These are phyloP conservation scores for Frankliniella fusca DNA, from an alignment of 2,888 invertebrate genomes.

Conservation along the genomic window DNA sequence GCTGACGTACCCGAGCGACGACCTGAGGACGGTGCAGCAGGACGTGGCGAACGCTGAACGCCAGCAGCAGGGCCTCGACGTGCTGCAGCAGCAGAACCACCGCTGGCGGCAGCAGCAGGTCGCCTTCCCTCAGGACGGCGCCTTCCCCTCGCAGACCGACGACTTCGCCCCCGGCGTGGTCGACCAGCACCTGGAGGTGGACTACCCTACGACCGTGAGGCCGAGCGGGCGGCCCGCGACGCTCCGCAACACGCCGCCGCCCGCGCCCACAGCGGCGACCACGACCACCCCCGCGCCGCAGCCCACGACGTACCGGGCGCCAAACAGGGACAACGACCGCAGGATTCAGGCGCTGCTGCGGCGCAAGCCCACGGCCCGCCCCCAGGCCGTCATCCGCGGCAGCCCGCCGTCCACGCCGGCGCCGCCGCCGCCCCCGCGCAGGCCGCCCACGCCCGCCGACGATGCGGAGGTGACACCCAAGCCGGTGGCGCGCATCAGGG, in stretches of 20 bases:
- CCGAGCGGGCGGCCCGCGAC: slow-evolving; percentile 23
- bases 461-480: background rate
- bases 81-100: slow-evolving; percentile 32
- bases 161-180: slow-evolving; percentile 33
- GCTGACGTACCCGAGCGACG: slow-evolving; percentile 53
- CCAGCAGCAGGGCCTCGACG: slow-evolving; percentile 27
- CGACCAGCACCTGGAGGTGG: slow-evolving; percentile 38
- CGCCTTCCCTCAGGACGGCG: slow-evolving; percentile 43
- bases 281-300: background rate
- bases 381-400: slow-evolving; percentile 35
- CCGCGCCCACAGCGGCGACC: background rate
- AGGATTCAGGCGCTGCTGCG: slow-evolving; percentile 38
- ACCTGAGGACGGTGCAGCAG: slow-evolving; percentile 44
- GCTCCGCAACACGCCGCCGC: background rate
- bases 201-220: slow-evolving; percentile 31
- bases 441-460: background rate
- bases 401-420: background rate
- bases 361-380: slow-evolving; percentile 37
- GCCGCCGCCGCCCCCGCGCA: background rate
- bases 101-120: slow-evolving; percentile 34
- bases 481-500: background rate
- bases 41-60: slow-evolving; percentile 35
- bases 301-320: slow-evolving; percentile 24
- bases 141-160: slow-evolving; percentile 35
- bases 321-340: slow-evolving; percentile 33